Base-by-base conservation (phyloP, 2,888 invertebrate genomes). In the Glaucopsyche alexis region DNA sequence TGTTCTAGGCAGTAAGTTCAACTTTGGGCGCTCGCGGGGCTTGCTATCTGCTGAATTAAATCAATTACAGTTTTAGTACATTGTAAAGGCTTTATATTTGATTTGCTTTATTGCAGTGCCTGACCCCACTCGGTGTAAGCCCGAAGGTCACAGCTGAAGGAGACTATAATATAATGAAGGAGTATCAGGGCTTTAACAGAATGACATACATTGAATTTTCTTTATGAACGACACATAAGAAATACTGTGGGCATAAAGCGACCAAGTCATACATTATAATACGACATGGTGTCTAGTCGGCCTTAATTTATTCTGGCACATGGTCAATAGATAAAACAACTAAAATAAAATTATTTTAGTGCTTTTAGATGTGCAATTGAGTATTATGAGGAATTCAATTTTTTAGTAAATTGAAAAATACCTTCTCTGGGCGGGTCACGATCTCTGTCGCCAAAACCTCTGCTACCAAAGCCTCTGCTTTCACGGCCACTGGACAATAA, bases 1-100 rank as follows among this genome's bases (percentile, higher is more conserved):
- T 2, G 97, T 96, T 70, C 98, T 94, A 11, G 98, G 98, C 75
- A 96, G 94, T 75, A 99, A 90, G 77, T 96, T 94, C 80, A 99
- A 85, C 85, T 96, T 96, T 9, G 96, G 97, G 74, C 98, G 94
- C 80, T 95, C 95, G 74, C 95, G 94, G 16, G 94, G 93, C 80
- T 94, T 94, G 71, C 87, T 87, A 75, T 89, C 87, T 89, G 77
- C 1, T 69, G 71, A 19, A 3, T 47, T 47, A 67, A 45, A 72
- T 42, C 7, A 60, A 64, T 50, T 9, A 55, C 11, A 55, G 11
- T 19, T 55, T 19, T 2, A 9, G 16, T 2, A 16, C 52, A 52
- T 8, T 16, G 8, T 19, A 50, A 49, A 55, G 4, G 29, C 42
- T 42, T 42, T 42, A 5, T 42, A 7, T 42, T 42, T 42, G 42